Percentiles rank a stretch among this genome's conserved stretches.
Evolutionary conservation across 2,797 vertebrate species (phyloP).

Genomic region (Argyrosomus regius): DNA sequence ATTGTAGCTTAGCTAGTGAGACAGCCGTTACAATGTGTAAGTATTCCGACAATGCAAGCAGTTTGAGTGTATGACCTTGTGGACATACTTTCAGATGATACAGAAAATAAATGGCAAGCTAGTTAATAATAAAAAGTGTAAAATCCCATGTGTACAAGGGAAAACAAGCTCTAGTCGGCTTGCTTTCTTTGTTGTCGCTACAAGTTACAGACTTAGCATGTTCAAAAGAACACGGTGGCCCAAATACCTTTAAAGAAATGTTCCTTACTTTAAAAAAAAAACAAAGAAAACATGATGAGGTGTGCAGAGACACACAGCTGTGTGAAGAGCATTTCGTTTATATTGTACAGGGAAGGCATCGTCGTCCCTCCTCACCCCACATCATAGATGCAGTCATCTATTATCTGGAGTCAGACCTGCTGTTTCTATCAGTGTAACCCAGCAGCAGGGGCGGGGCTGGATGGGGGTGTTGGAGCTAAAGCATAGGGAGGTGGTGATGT

Average conservation of each 20-base stretch:
- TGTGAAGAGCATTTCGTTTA: conserved; percentile 33
- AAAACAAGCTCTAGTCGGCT: not conserved
- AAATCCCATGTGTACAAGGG: too few species aligned
- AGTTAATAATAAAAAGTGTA: not conserved
- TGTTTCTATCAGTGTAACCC: conserved; percentile 56
- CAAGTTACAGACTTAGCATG: conserved; percentile 3
- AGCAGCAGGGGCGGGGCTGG: conserved; percentile 59
- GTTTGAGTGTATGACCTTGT: too few species aligned
- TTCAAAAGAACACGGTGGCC: conserved; percentile 40
- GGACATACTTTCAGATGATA: not conserved
- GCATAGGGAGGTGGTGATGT: conserved; percentile 9
- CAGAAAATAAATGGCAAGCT: not conserved
- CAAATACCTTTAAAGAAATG: conserved; percentile 40
- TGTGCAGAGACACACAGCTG: conserved; percentile 47
- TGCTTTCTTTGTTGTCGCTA: not conserved
- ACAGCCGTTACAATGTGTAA: too few species aligned
- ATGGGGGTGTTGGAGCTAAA: conserved; percentile 14
- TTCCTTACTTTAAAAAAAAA: conserved; percentile 23
- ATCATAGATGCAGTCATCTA: conserved; percentile 50
- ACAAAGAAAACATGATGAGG: conserved; percentile 41
- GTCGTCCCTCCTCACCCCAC: conserved; percentile 28
- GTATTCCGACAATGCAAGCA: too few species aligned
- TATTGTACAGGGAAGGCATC: conserved; percentile 36
- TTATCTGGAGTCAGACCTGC: conserved; percentile 68
- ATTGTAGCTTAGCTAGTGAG: too few species aligned